Base-by-base conservation (phyloP, 2,113 vertebrate genomes). In the Furnarius figulus region DNA sequence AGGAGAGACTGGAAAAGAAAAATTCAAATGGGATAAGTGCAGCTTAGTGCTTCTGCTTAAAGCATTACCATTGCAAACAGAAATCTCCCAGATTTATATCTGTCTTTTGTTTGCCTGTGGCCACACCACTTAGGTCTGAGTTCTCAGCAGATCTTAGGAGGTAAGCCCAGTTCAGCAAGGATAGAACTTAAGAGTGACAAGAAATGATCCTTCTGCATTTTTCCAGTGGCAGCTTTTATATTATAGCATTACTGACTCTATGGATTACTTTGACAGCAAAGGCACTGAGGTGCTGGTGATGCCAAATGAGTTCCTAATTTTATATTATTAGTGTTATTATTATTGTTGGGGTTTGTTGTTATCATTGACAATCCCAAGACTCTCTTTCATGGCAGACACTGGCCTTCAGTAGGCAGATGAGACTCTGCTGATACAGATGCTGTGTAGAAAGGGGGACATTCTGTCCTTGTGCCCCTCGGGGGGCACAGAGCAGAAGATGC, bases 11-110 rank as follows among this genome's bases (percentile, higher is more conserved):
- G 86, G 73, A 56, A 94, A 93, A 94, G 87, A 49, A 84, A 82
- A 89, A 92, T 96, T 89, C n/a, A 90, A 75, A 90, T 78, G 80
- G 73, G 31, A 33, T 95, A 93, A 92, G 52, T 89, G 77, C 83
- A 87, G 61, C 80, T 78, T 93, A 84, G 76, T 86, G 40, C 39
- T 92, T 92, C 82, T 88, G n/a, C 65, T 89, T 88, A 78, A 72
- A 81, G 37, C 40, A 70, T 84, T 84, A 81, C 17, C 0, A 0
- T 68, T 78, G 39, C 68, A 94, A 94, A 88, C 47, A 77, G 56
- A 92, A 90, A 78, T n/a, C 30, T 77, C 47, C 17, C 46, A 84
- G 46, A 63, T 80, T 87, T 72, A 40, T 59, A n/a, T 67, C 56
- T 91, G 21, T 65, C 44, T 71, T 92, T 66, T 63, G 33, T 78